Percentiles rank a stretch among this genome's conserved stretches.
Evolutionary conservation across 1,140 invertebrate species (phyloP).

Genomic region (Chymomyza costata): DNA sequence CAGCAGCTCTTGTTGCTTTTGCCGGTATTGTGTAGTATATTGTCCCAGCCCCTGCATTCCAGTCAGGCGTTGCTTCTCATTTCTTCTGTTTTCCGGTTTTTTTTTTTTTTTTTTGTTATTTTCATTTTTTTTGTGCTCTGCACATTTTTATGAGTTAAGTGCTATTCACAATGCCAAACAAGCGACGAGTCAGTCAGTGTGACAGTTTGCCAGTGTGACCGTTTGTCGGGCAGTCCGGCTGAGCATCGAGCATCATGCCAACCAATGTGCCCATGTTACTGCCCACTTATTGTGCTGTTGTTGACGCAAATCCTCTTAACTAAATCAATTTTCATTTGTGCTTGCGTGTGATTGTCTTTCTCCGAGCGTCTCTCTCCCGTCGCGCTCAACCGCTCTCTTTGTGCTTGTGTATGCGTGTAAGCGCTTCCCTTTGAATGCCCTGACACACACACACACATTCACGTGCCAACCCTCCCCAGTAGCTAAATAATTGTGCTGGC

Average conservation of each 20-base stretch:
- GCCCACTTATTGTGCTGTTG: constrained; percentile 69
- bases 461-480: constrained; percentile 27
- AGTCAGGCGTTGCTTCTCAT: neutral
- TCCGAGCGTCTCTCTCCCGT: neutral
- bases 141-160: constrained; percentile 70
- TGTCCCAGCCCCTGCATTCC: too few relatives aligned
- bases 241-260: neutral
- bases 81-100: neutral
- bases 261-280: constrained; percentile 49
- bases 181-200: too few relatives aligned
- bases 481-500: constrained; percentile 48
- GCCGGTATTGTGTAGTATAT: neutral
- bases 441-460: constrained; percentile 34
- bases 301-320: constrained; percentile 72
- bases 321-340: constrained; percentile 73
- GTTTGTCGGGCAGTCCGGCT: too few relatives aligned
- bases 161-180: constrained; percentile 57
- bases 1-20: constrained; percentile 45
- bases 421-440: constrained; percentile 4
- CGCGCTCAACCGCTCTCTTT: neutral
- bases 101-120: neutral
- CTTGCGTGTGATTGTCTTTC: constrained; percentile 29
- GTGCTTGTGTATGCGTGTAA: constrained; percentile 6
- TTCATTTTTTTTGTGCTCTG: neutral
- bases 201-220: too few relatives aligned